phyloP scores from a whole-genome alignment of 2,888 invertebrate genomes.

The Monochamus alternatus region DNA sequence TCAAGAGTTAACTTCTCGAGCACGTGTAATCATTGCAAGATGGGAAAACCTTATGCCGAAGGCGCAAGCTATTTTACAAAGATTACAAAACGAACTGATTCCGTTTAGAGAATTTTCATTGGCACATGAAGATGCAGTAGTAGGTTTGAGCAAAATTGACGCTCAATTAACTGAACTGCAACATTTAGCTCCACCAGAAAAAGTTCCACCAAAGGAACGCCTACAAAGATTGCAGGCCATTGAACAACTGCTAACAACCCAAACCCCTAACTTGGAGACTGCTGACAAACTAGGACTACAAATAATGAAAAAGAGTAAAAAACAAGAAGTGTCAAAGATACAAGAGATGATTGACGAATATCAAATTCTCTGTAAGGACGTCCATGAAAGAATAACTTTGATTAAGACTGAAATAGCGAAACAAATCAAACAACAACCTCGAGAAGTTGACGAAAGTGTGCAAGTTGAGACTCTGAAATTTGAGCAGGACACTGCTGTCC shows the following conservation, averaged over 20 bases:
- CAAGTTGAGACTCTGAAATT: slow-evolving; percentile 84
- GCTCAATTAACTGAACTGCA: slow-evolving; percentile 81
- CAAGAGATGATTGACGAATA: slow-evolving; percentile 79
- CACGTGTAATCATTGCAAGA: slow-evolving; percentile 75
- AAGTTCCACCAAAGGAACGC: slow-evolving; percentile 69
- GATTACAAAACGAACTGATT: slow-evolving; percentile 75
- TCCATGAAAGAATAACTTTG: slow-evolving; percentile 73
- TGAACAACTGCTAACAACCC: slow-evolving; percentile 74
- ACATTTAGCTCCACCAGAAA: slow-evolving; percentile 73
- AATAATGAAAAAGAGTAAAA: slow-evolving; percentile 75
- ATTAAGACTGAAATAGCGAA: slow-evolving; percentile 69
- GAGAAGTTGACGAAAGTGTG: slow-evolving; percentile 75
- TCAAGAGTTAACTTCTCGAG: slow-evolving; percentile 76
- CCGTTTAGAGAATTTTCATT: slow-evolving; percentile 80
- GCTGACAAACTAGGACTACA: slow-evolving; percentile 77
- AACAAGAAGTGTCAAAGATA: slow-evolving; percentile 74
- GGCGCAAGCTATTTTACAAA: slow-evolving; percentile 75
- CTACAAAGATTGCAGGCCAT: slow-evolving; percentile 73
- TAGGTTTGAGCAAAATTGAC: slow-evolving; percentile 81
- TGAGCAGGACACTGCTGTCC: slow-evolving; percentile 84
- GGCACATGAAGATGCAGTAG: slow-evolving; percentile 81
- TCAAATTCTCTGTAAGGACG: slow-evolving; percentile 77
- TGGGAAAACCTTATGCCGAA: slow-evolving; percentile 79
- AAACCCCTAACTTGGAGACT: slow-evolving; percentile 72
- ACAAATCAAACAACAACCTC: slow-evolving; percentile 62